Evolutionary conservation across 2,888 invertebrate genomes (phyloP).

Genomic region (Polyploca ridens): DNA sequence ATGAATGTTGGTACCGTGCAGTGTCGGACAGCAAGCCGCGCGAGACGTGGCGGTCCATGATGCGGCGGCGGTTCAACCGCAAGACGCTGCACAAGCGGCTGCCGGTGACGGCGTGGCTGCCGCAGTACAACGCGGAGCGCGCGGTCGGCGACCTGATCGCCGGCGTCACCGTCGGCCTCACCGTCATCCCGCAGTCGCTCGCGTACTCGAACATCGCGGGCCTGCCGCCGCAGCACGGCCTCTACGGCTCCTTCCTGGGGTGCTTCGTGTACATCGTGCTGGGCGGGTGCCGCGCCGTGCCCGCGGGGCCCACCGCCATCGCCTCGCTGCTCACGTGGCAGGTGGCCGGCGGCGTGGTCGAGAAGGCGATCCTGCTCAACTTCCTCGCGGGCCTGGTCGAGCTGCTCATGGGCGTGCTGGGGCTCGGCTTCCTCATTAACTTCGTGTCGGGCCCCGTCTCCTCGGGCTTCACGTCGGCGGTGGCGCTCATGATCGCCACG

Average conservation of each 20-base stretch:
- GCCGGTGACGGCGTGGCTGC: slow-evolving; percentile 91
- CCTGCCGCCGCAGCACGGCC: slow-evolving; percentile 92
- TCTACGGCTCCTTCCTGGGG: slow-evolving; percentile 97
- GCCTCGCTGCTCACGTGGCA: slow-evolving; percentile 94
- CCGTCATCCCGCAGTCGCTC: slow-evolving; percentile 95
- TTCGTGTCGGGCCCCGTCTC: slow-evolving; percentile 96
- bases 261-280: slow-evolving; percentile 95
- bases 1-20: slow-evolving; percentile 41
- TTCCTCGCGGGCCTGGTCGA: slow-evolving; percentile 90
- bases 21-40: slow-evolving; percentile 75
- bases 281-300: slow-evolving; percentile 96
- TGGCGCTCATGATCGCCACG: slow-evolving; percentile 93
- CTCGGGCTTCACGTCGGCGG: slow-evolving; percentile 95
- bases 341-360: slow-evolving; percentile 87
- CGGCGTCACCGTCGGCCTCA: slow-evolving; percentile 95
- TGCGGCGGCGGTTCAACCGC: slow-evolving; percentile 85
- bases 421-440: slow-evolving; percentile 94
- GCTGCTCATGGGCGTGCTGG: slow-evolving; percentile 92
- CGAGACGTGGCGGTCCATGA: slow-evolving; percentile 66
- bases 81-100: slow-evolving; percentile 89
- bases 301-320: slow-evolving; percentile 96
- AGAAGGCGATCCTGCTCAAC: slow-evolving; percentile 90
- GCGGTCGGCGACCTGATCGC: slow-evolving; percentile 95
- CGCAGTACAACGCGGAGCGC: slow-evolving; percentile 88
- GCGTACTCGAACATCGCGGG: slow-evolving; percentile 93